Evolutionary conservation across 2,888 invertebrate species (phyloP), one percentile per base, ranked within the genome.

Genomic region (Poecilus cupreus): DNA sequence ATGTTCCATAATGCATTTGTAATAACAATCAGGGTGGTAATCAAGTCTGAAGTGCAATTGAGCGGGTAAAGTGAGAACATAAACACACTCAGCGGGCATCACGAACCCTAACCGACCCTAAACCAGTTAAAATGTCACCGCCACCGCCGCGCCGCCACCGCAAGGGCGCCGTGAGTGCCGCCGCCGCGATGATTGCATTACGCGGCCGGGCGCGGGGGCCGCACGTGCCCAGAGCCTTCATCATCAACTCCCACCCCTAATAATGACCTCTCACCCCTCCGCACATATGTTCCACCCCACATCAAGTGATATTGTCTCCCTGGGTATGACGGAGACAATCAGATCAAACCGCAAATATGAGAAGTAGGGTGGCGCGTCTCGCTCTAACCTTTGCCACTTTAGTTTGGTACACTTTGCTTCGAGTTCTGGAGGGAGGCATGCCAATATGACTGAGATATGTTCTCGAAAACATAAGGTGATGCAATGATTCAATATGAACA

Each of bases 91-190:
- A 60, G 22, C 26, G n/a, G 32, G 32, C 32, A 32, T 32, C 32
- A 32, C 32, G 32, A 32, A 32, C 32, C 32, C 32, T 26, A 60
- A 60, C 60, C 60, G 22, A 20, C 60, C 60, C 24, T 22, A 26
- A 26, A 32, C 32, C 60, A 24, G 43, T 43, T 60, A 24, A 26
- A 60, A 60, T 60, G 60, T 60, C 60, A 60, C 60, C 60, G 60
- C 24, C 24, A 11, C 22, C 60, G 24, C 24, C 26, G 6, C 32
- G 32, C 32, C 32, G 26, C 43, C 43, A 43, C 43, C 43, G 43
- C 43, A 32, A 32, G 32, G 32, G 43, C 43, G 43, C 3, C 43
- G 43, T 0, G 43, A 32, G 32, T 32, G 32, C 32, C 32, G 3
- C 43, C 10, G 13, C 43, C 43, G 26, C 60, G 54, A 54, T 60